phyloP scores from a whole-genome alignment of 2,797 vertebrate genomes.

The Oreochromis mossambicus region DNA sequence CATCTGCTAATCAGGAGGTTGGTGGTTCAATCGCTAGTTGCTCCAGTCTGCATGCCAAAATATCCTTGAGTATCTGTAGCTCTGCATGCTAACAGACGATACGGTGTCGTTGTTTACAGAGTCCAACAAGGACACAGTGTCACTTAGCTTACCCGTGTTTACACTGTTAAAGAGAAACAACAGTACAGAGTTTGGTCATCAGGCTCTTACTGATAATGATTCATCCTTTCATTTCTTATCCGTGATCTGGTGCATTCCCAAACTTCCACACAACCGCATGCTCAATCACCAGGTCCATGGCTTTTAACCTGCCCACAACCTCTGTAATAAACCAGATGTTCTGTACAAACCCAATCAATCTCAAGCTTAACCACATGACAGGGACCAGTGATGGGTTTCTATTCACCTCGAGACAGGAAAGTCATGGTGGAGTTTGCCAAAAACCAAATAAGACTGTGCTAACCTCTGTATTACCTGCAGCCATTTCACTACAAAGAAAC shows the following conservation, averaged over 20 bases:
- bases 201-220: neutral
- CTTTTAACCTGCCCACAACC: neutral
- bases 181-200: neutral
- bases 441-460: neutral
- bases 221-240: neutral
- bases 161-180: neutral
- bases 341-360: neutral
- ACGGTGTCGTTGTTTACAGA: neutral
- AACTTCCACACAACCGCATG: neutral
- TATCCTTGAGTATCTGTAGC: neutral
- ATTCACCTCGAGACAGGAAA: neutral
- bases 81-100: neutral
- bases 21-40: neutral
- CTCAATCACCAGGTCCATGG: neutral
- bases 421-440: neutral
- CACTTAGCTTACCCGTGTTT: neutral
- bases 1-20: rapidly evolving
- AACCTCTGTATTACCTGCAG: neutral
- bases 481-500: conserved; percentile 7
- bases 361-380: neutral
- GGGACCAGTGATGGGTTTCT: neutral
- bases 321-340: conserved; percentile 4
- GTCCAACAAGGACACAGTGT: neutral
- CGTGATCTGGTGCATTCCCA: neutral
- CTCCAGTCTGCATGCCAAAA: neutral